Conservation (phyloP, 2,797 vertebrate species). For the Helostoma temminkii region DNA sequence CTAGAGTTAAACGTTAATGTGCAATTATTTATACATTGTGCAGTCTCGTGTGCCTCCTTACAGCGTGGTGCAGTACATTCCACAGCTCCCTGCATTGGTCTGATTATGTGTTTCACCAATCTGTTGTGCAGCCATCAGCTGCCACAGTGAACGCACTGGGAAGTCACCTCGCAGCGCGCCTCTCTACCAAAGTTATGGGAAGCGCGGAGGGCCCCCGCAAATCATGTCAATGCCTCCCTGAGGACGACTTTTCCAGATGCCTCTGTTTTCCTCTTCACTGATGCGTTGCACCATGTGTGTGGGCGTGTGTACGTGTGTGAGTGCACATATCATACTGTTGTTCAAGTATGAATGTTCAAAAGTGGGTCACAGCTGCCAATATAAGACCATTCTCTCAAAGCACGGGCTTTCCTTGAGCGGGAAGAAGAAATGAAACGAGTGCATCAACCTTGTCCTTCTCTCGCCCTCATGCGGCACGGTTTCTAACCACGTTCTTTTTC, state of each 20-base stretch:
- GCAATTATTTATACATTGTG: slow-evolving; percentile 68
- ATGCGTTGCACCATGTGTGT: slow-evolving; percentile 60
- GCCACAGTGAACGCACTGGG: slow-evolving; percentile 21
- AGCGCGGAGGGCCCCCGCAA: slow-evolving; percentile 70
- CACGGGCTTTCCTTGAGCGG: slow-evolving; percentile 62
- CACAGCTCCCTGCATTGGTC: slow-evolving; percentile 13
- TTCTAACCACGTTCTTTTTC: slow-evolving; percentile 11
- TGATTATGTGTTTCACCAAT: slow-evolving; percentile 45
- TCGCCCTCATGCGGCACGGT: slow-evolving; percentile 10
- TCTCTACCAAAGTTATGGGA: slow-evolving; percentile 57
- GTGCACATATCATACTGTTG: slow-evolving; percentile 24
- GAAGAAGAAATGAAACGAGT: slow-evolving; percentile 46
- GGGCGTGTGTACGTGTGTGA: slow-evolving; percentile 22
- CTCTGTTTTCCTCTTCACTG: slow-evolving; percentile 82
- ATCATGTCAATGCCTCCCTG: slow-evolving; percentile 77
- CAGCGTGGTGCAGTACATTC: slow-evolving; percentile 4
- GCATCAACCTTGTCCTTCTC: slow-evolving; percentile 56
- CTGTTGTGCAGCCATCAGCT: slow-evolving; percentile 49
- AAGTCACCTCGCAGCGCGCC: slow-evolving; percentile 50
- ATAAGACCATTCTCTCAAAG: slow-evolving; percentile 52
- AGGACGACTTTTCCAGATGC: slow-evolving; percentile 84
- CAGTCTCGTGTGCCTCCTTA: slow-evolving; percentile 56
- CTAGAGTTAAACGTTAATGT: slow-evolving; percentile 71
- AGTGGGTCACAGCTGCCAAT: slow-evolving; percentile 86
- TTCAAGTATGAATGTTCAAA: slow-evolving; percentile 71